phyloP scores from a whole-genome alignment of 1,140 invertebrate genomes.

The Triops longicaudatus region DNA sequence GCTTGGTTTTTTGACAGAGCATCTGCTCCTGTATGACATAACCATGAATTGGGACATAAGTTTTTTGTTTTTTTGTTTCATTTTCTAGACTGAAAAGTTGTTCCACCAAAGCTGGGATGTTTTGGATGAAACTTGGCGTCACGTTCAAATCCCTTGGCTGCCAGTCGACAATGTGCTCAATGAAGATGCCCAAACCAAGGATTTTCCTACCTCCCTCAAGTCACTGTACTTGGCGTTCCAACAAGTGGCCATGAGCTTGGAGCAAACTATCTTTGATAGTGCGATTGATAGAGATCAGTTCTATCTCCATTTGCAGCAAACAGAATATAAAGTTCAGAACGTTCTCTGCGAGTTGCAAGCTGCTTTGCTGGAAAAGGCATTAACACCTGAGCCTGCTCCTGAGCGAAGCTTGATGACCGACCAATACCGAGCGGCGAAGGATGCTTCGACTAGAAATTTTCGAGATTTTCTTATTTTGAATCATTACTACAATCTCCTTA shows the following conservation, averaged over 20 bases:
- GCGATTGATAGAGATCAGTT: constrained; percentile 44
- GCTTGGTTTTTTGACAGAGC: background rate
- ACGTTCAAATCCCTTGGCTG: background rate
- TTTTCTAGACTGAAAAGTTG: background rate
- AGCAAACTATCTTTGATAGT: constrained; percentile 56
- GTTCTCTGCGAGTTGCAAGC: constrained; percentile 49
- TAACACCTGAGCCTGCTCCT: constrained; percentile 43
- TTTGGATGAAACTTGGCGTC: background rate
- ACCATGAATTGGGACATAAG: background rate
- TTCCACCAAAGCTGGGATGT: background rate
- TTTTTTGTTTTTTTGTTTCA: background rate
- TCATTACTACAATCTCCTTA: constrained; percentile 54
- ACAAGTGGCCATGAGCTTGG: constrained; percentile 54
- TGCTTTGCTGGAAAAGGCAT: constrained; percentile 47
- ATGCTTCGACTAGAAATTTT: constrained; percentile 43
- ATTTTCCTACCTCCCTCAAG: constrained; percentile 38
- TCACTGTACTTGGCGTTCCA: constrained; percentile 53
- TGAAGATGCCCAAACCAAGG: background rate
- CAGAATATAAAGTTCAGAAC: constrained; percentile 48
- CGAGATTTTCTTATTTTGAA: constrained; percentile 57
- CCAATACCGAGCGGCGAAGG: constrained; percentile 40
- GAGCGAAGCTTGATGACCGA: constrained; percentile 48
- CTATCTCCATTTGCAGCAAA: constrained; percentile 46
- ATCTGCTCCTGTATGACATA: background rate
- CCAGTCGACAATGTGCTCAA: background rate